These are phyloP conservation scores for Myopa testacea DNA, from an alignment of 2,888 invertebrate genomes.

Conservation along the genomic window DNA sequence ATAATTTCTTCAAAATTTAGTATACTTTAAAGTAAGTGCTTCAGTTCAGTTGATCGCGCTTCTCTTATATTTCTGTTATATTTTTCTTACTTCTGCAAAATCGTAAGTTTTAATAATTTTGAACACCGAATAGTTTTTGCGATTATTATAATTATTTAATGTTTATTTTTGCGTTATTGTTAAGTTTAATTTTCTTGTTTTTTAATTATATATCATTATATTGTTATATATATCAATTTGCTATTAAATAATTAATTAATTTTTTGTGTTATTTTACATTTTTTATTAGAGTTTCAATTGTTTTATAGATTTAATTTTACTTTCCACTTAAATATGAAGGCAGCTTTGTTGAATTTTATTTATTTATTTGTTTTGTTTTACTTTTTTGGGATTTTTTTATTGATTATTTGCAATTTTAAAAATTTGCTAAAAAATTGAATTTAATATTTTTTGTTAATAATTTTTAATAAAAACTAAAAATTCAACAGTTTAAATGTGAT, in stretches of 20 bases:
- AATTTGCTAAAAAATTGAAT: conserved; percentile 46
- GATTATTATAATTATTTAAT: conserved; percentile 3
- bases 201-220: not conserved
- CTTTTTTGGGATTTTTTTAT: conserved; percentile 45
- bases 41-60: no score
- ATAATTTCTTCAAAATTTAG: no score
- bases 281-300: not conserved
- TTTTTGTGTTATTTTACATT: not conserved
- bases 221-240: not conserved
- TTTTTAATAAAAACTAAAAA: no score
- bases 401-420: conserved; percentile 41
- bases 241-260: not conserved
- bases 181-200: conserved; percentile 42
- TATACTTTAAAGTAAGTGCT: no score
- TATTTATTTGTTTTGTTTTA: conserved; percentile 58
- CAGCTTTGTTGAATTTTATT: conserved; percentile 67
- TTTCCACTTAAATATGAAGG: conserved; percentile 59
- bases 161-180: conserved; percentile 54
- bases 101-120: conserved; percentile 18
- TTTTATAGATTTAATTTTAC: conserved; percentile 47
- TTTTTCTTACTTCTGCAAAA: no score
- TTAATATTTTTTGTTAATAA: not conserved
- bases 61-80: no score
- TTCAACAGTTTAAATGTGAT: no score
- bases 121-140: conserved; percentile 34